These are phyloP conservation scores for Ophion costatus DNA, from an alignment of 2,888 invertebrate genomes.

Conservation along the genomic window DNA sequence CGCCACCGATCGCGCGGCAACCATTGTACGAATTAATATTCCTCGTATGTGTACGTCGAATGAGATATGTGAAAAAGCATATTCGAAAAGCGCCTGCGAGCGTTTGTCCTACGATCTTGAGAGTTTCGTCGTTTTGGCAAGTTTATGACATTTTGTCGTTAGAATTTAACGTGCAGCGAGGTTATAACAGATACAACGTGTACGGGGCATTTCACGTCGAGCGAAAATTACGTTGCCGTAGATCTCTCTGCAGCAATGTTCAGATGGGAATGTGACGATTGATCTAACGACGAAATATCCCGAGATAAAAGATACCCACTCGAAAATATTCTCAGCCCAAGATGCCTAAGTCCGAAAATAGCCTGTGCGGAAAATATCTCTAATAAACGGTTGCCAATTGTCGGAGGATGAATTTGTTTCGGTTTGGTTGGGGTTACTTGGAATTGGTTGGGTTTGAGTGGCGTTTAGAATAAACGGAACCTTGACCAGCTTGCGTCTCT, in stretches of 20 bases:
- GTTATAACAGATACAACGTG: neutral
- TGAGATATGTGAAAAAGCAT: neutral
- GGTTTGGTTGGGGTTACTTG: too few relatives aligned
- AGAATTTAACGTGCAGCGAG: neutral
- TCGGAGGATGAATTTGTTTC: neutral
- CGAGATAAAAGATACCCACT: neutral
- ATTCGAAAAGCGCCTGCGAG: conserved; percentile 13
- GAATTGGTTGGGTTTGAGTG: neutral
- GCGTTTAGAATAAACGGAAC: neutral
- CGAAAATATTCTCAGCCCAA: neutral
- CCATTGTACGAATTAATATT: conserved; percentile 16
- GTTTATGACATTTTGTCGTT: neutral
- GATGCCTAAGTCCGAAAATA: neutral
- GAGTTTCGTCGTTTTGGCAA: conserved; percentile 1
- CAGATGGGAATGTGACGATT: too few relatives aligned
- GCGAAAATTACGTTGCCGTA: neutral
- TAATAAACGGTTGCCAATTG: neutral
- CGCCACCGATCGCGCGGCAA: conserved; percentile 19
- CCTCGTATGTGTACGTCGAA: conserved; percentile 3
- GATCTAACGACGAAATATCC: neutral
- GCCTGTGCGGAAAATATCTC: neutral
- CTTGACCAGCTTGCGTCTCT: neutral
- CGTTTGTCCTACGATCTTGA: neutral
- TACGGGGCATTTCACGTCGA: conserved; percentile 26
- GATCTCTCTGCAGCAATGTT: neutral